A percentile compares a stretch with the other conserved stretches of the same genome.
Conservation (phyloP, 2,888 invertebrate species). For the Meandrusa payeni region DNA sequence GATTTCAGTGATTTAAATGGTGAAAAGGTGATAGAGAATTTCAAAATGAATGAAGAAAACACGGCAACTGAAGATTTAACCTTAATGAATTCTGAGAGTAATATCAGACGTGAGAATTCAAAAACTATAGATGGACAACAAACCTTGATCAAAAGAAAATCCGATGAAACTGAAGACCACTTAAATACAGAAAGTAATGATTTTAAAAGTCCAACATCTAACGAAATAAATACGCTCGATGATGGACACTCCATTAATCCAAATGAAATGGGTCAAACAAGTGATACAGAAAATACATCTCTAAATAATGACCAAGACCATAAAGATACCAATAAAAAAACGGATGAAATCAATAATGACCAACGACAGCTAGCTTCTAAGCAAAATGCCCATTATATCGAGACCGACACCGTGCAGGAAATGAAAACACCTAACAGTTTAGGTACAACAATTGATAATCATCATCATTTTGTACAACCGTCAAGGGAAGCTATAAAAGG, state of each 20-base stretch:
- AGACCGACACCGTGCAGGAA: too few species aligned
- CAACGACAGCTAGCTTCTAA: not conserved
- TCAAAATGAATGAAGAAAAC: not conserved
- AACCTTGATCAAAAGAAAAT: not conserved
- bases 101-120: too few species aligned
- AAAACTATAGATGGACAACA: too few species aligned
- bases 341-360: not conserved
- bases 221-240: not conserved
- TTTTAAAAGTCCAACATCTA: not conserved
- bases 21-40: constrained; percentile 1
- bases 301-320: not conserved
- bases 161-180: not conserved
- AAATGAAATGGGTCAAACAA: not conserved
- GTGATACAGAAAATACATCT: not conserved
- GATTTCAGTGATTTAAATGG: not conserved
- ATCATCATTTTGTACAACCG: not conserved
- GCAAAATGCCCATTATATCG: too few species aligned
- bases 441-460: not conserved
- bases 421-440: not conserved
- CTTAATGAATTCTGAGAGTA: too few species aligned
- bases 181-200: constrained; percentile 5
- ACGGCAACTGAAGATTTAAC: too few species aligned
- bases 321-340: too few species aligned
- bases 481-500: not conserved
- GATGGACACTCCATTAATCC: not conserved